phyloP scores from a whole-genome alignment of 2,888 invertebrate genomes.

The Gymnosoma rotundatum region DNA sequence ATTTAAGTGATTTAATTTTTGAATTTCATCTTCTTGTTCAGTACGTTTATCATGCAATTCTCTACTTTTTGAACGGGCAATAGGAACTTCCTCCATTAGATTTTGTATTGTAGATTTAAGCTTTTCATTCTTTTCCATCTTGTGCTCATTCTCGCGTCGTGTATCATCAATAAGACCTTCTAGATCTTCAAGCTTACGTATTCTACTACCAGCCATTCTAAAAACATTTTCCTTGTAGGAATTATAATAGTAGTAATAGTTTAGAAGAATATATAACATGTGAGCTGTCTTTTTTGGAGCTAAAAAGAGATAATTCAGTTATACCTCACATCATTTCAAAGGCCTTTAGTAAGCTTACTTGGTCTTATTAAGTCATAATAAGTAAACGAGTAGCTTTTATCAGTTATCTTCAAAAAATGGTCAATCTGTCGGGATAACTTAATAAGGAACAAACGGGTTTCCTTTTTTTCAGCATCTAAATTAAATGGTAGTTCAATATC shows the following conservation, averaged over 20 bases:
- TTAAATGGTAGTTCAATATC: conserved; percentile 74
- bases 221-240: conserved; percentile 77
- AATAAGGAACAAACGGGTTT: conserved; percentile 76
- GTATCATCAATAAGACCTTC: conserved; percentile 32
- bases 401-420: conserved; percentile 78
- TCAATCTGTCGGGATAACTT: conserved; percentile 77
- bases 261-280: conserved; percentile 76
- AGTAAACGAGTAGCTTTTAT: conserved; percentile 76
- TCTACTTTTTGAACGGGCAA: conserved; percentile 56
- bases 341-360: conserved; percentile 74
- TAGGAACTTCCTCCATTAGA: conserved; percentile 68
- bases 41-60: conserved; percentile 46
- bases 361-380: conserved; percentile 78
- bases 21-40: conserved; percentile 61
- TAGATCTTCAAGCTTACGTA: conserved; percentile 72
- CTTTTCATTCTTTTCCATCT: conserved; percentile 71
- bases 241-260: conserved; percentile 78
- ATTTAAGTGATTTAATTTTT: conserved; percentile 65
- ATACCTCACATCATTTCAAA: conserved; percentile 34
- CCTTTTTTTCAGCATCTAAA: conserved; percentile 66
- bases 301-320: conserved; percentile 53
- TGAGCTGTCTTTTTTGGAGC: conserved; percentile 78
- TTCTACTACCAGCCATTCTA: conserved; percentile 71
- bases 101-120: conserved; percentile 65
- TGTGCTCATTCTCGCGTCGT: conserved; percentile 65